phyloP scores from a whole-genome alignment of 2,888 invertebrate genomes.

The Adineta ricciae region DNA sequence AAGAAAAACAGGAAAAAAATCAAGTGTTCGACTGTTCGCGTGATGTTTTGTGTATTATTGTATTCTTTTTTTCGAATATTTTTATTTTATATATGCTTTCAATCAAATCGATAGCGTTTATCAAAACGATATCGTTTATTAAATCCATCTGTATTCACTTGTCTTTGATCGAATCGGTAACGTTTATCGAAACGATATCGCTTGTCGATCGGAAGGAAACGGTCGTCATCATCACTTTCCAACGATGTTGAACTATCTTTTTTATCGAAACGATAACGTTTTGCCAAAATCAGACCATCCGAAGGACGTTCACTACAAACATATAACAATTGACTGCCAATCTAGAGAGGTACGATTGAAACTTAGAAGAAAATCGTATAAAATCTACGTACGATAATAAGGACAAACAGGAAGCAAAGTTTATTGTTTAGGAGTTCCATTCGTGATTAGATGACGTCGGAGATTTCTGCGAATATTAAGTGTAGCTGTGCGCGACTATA shows the following conservation, averaged over 20 bases:
- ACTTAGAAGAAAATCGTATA: neutral
- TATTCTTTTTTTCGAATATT: neutral
- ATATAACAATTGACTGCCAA: neutral
- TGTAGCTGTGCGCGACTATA: neutral
- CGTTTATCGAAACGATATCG: conserved; percentile 33
- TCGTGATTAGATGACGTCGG: neutral
- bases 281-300: neutral
- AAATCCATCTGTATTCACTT: neutral
- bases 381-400: neutral
- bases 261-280: conserved; percentile 28
- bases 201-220: conserved; percentile 12
- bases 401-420: neutral
- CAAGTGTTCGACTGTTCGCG: neutral
- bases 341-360: neutral
- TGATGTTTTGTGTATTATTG: too few relatives aligned
- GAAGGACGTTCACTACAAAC: neutral
- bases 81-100: neutral
- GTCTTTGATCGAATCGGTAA: conserved; percentile 27
- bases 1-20: neutral
- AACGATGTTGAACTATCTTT: neutral
- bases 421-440: neutral
- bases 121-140: conserved; percentile 25
- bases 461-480: neutral
- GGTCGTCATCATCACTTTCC: neutral
- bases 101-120: conserved; percentile 26